Base-by-base conservation (phyloP, 2,888 invertebrate genomes). In the Horisme vitalbata region DNA sequence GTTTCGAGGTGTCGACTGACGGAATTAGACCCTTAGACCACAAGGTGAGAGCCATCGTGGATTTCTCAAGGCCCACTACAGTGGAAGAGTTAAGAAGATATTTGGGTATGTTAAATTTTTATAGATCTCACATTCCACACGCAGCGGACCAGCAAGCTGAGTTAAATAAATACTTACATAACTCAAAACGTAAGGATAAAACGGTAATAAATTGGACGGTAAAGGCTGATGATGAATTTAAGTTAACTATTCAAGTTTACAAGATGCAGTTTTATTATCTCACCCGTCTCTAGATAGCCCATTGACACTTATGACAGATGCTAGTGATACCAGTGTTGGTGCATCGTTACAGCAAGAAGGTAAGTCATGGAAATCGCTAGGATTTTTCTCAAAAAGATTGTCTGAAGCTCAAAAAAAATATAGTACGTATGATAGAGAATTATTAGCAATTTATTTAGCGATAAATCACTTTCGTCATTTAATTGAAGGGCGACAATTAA, bases 81-180 rank as follows among this genome's bases (percentile, higher is more conserved):
- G 39, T 55, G 4, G 39, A 52, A 30, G 35, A 56, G 12, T 28
- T 59, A 9, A 14, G 57, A 10, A 13, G 61, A 15, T 61, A 52
- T 28, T 35, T 78, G 0, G 75, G 73, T 0, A 71, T 74, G 65
- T 8, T 75, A 0, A 79, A 74, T 47, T 75, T 72, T 56, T 77
- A 75, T 26, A 41, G 72, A 3, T 33, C 63, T 5, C 72, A 61
- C 43, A 53, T 77, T 2, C 64, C 61, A 3, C 36, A 65, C 0
- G 65, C 71, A 1, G 32, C 32, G 7, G 26, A 15, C n/a, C 11
- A 47, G 10, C 47, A 50, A 18, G 26, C 15, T 3, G 32, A 26
- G 3, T 23, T 54, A 11, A 27, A 54, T 30, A 34, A 18, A 1
- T 53, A 37, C 35, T 20, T 47, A 6, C 28, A 41, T 12, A 34